phyloP scores from a whole-genome alignment of 2,888 invertebrate species.

The Drosophila nigricruria region DNA sequence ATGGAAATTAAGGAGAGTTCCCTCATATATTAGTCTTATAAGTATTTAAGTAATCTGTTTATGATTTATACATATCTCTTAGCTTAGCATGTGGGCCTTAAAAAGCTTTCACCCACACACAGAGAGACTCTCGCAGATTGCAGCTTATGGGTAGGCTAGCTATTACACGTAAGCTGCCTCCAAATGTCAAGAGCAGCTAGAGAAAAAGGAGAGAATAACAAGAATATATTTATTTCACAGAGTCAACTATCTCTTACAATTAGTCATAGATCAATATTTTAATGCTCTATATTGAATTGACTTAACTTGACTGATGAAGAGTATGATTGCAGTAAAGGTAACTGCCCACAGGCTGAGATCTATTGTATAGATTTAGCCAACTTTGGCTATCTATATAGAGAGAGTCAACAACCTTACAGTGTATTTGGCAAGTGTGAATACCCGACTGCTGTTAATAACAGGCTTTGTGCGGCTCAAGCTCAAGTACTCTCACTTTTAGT shows the following conservation, averaged over 20 bases:
- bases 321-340: neutral
- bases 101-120: conserved; percentile 9
- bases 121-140: neutral
- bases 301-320: neutral
- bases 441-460: neutral
- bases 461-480: neutral
- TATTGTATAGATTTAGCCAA: neutral
- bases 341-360: neutral
- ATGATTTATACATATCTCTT: conserved; percentile 4
- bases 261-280: neutral
- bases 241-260: neutral
- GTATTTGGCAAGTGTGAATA: neutral
- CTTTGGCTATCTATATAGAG: too few relatives aligned
- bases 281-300: neutral
- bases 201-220: neutral
- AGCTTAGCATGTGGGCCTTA: neutral
- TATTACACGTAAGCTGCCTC: neutral
- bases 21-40: too few relatives aligned
- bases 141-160: too few relatives aligned
- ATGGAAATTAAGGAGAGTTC: neutral
- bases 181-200: neutral
- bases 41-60: neutral
- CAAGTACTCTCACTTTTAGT: conserved; percentile 5
- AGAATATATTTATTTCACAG: neutral
- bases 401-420: neutral